A percentile compares a stretch with the other conserved stretches of the same genome.
These are phyloP conservation scores for Ephydatia muelleri DNA, from an alignment of 37 sponge, comb jelly and placozoan species.

Conservation along the genomic window DNA sequence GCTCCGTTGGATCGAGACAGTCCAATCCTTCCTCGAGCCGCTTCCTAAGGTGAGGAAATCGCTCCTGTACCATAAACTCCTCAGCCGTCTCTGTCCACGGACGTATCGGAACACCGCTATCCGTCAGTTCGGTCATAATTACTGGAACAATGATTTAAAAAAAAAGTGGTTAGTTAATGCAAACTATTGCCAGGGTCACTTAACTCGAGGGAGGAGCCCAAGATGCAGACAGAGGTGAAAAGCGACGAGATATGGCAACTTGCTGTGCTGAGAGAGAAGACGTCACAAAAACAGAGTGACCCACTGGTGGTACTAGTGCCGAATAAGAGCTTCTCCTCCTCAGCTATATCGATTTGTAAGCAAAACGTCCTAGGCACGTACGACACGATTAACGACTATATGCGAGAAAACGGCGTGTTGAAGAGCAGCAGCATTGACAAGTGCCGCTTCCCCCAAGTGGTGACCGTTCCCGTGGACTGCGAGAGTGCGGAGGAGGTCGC, in stretches of 20 bases:
- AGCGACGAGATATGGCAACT: not conserved
- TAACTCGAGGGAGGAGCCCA: not conserved
- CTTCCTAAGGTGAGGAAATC: constrained; percentile 42
- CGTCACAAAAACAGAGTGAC: not conserved
- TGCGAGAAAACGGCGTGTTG: constrained; percentile 4
- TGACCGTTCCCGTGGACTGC: constrained; percentile 1
- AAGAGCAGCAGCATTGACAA: not conserved
- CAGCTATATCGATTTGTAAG: constrained; percentile 27
- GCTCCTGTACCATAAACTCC: constrained; percentile 32
- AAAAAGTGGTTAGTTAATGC: not conserved
- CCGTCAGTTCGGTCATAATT: not conserved
- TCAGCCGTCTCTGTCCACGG: constrained; percentile 33
- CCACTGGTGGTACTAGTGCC: not conserved
- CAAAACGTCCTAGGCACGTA: constrained; percentile 18
- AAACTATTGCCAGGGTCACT: not conserved
- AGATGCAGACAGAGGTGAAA: not conserved
- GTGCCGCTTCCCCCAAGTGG: constrained; percentile 19
- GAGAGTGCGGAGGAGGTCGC: not conserved
- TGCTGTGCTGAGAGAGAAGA: not conserved
- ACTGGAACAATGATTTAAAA: too few species aligned
- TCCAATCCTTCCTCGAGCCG: constrained; percentile 29
- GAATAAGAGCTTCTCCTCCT: not conserved
- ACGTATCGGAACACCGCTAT: constrained; percentile 26
- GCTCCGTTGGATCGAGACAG: constrained; percentile 14
- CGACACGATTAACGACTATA: constrained; percentile 32